phyloP scores from a whole-genome alignment of 2,113 vertebrate genomes.

The Sitta europaea region DNA sequence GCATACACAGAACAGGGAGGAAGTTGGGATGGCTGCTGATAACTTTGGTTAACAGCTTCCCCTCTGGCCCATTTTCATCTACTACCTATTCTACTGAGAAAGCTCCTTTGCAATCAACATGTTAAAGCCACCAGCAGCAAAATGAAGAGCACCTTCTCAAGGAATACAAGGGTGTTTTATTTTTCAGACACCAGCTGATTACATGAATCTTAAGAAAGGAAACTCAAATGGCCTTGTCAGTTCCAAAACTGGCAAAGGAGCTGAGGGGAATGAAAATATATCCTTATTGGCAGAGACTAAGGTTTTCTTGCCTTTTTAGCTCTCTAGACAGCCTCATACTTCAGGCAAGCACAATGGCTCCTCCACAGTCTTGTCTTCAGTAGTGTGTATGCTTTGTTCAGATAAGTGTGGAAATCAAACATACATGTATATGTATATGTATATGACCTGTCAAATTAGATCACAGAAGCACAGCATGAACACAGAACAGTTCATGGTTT shows the following conservation, averaged over 20 bases:
- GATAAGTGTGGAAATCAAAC: not conserved
- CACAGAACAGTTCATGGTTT: not conserved
- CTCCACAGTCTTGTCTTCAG: not conserved
- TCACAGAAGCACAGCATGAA: not conserved
- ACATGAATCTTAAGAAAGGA: not conserved
- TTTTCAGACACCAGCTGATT: not conserved
- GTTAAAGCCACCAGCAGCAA: not conserved
- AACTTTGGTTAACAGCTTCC: not conserved
- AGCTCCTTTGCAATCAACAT: not conserved
- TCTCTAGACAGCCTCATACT: not conserved
- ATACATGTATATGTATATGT: not conserved
- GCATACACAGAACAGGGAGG: rapidly evolving
- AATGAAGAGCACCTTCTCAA: not conserved
- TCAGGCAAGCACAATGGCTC: not conserved
- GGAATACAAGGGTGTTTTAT: not conserved
- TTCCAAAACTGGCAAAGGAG: not conserved
- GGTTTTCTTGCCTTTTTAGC: not conserved
- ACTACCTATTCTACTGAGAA: not conserved
- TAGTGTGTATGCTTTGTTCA: not conserved
- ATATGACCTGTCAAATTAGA: not conserved
- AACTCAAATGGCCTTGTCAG: not conserved
- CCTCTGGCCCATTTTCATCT: not conserved
- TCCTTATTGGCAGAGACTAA: rapidly evolving
- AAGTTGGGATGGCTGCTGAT: not conserved
- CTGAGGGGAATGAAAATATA: rapidly evolving